A percentile compares a stretch with the other conserved stretches of the same genome.
These are phyloP conservation scores for Poliocrania exsul DNA, from an alignment of 2,797 vertebrate genomes.

Conservation along the genomic window DNA sequence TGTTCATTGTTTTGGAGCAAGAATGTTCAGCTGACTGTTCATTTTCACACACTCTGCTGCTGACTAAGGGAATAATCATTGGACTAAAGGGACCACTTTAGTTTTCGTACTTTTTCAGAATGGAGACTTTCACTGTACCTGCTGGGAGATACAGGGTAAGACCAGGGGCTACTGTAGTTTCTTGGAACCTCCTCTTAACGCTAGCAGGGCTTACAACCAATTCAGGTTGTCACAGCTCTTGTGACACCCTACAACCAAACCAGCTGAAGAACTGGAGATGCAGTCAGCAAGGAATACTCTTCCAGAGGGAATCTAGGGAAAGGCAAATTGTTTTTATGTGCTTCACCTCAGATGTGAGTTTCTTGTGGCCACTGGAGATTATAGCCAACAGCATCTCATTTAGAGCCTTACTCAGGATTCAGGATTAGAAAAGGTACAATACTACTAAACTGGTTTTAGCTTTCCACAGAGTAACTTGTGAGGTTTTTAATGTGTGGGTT, in stretches of 20 bases:
- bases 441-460: neutral
- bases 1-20: neutral
- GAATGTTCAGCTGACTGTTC: neutral
- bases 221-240: neutral
- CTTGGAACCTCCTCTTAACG: neutral
- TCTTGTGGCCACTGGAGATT: neutral
- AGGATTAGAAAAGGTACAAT: neutral
- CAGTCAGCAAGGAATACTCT: neutral
- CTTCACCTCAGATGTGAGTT: neutral
- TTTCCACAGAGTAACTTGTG: neutral
- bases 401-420: neutral
- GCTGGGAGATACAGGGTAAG: neutral
- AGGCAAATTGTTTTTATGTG: neutral
- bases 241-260: neutral
- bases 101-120: neutral
- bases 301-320: neutral
- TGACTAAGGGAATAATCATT: neutral
- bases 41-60: neutral
- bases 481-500: neutral
- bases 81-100: neutral
- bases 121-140: neutral
- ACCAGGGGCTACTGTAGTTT: neutral
- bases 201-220: neutral
- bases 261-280: neutral
- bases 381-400: neutral